Conservation (phyloP, 2,888 invertebrate species). For the Brachycybe producta region DNA sequence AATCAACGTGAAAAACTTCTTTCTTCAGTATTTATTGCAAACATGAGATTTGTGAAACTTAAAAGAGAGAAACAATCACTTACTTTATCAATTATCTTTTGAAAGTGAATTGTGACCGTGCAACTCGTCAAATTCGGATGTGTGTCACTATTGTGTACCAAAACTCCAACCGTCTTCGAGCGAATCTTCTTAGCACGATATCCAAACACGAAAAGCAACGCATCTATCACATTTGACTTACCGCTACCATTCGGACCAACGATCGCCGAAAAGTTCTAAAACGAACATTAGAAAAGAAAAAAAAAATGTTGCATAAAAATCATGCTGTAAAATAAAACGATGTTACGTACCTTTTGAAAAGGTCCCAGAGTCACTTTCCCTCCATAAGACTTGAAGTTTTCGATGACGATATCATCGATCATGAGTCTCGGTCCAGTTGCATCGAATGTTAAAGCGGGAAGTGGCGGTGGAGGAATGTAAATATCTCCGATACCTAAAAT, state of each 20-base stretch:
- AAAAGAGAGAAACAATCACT: neutral
- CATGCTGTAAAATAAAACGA: constrained; percentile 6
- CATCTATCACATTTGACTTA: constrained; percentile 97
- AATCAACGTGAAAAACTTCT: too few species aligned
- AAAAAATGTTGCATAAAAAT: neutral
- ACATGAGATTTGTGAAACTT: too few species aligned
- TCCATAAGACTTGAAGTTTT: constrained; percentile 94
- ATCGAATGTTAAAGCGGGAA: constrained; percentile 55
- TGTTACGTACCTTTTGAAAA: constrained; percentile 69
- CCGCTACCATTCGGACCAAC: constrained; percentile 99
- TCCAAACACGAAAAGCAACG: constrained; percentile 98
- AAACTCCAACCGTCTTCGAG: constrained; percentile 81
- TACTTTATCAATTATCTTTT: constrained; percentile 63
- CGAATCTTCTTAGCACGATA: constrained; percentile 89
- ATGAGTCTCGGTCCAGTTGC: constrained; percentile 69
- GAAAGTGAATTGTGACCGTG: constrained; percentile 80
- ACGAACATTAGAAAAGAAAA: constrained; percentile 25
- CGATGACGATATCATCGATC: constrained; percentile 77
- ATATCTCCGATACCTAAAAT: constrained; percentile 56
- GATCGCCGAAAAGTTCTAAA: constrained; percentile 84
- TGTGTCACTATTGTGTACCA: constrained; percentile 82
- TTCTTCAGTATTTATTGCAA: too few species aligned
- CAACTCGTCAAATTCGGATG: constrained; percentile 61
- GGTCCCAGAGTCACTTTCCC: constrained; percentile 71
- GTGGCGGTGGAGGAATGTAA: constrained; percentile 56